Percentiles rank a stretch among this genome's conserved stretches.
phyloP scores from a whole-genome alignment of 2,888 invertebrate species.

The Epirrhoe tristata region DNA sequence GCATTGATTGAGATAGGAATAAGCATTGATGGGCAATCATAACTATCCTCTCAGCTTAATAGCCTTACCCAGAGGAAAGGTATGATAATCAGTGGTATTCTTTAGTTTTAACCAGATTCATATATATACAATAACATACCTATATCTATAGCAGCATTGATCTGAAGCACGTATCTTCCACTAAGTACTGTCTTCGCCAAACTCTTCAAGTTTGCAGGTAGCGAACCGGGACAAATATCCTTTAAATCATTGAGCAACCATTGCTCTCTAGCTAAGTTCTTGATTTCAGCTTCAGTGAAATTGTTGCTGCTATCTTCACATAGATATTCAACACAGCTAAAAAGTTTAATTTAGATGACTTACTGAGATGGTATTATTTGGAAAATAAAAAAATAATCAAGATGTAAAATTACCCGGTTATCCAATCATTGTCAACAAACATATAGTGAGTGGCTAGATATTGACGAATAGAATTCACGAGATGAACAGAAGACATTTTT shows the following conservation, averaged over 20 bases:
- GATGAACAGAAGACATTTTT: conserved; percentile 37
- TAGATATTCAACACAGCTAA: conserved; percentile 84
- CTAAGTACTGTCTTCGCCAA: conserved; percentile 76
- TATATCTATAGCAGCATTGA: conserved; percentile 86
- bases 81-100: too few relatives aligned
- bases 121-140: conserved; percentile 63
- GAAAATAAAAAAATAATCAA: background rate
- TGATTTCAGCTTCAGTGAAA: conserved; percentile 77
- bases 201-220: conserved; percentile 84
- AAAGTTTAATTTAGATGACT: background rate
- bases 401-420: conserved; percentile 63
- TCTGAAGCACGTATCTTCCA: conserved; percentile 87
- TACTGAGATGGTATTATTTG: background rate
- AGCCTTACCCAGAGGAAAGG: too few relatives aligned
- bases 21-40: too few relatives aligned
- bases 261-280: conserved; percentile 86
- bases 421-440: conserved; percentile 73
- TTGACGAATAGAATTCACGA: conserved; percentile 57
- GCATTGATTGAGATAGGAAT: too few relatives aligned
- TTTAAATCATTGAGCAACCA: conserved; percentile 88
- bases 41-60: too few relatives aligned
- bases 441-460: conserved; percentile 67
- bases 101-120: background rate
- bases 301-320: conserved; percentile 70
- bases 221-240: conserved; percentile 86